Conservation (phyloP, 2,113 vertebrate species). For the Cervus canadensis region DNA sequence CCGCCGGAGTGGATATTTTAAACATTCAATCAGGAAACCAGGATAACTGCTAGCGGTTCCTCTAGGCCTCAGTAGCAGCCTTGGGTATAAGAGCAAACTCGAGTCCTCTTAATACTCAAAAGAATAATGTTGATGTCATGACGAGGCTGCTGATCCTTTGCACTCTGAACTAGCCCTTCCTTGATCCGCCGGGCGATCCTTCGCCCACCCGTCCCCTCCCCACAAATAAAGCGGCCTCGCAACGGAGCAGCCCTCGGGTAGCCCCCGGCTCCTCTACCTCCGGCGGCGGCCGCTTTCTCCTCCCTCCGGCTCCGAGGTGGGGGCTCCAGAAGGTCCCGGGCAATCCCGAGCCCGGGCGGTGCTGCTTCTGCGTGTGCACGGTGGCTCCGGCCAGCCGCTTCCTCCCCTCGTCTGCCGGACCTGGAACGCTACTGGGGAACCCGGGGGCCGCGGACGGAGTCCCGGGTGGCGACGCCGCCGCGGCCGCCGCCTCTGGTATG, state of each 20-base stretch:
- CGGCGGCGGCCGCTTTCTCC: constrained; percentile 44
- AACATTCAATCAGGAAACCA: constrained; percentile 56
- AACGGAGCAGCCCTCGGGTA: neutral
- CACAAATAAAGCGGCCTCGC: neutral
- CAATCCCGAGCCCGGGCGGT: constrained; percentile 27
- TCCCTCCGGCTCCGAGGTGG: constrained; percentile 52
- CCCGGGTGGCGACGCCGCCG: constrained; percentile 38
- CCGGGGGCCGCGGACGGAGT: neutral
- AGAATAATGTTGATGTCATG: constrained; percentile 62
- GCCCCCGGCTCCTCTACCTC: constrained; percentile 62
- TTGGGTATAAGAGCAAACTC: constrained; percentile 50
- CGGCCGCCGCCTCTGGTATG: constrained; percentile 76
- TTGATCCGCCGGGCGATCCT: constrained; percentile 1
- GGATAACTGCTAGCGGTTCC: constrained; percentile 21
- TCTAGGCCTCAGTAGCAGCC: constrained; percentile 73
- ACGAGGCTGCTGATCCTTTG: constrained; percentile 26
- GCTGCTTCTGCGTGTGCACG: constrained; percentile 35
- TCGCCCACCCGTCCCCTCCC: neutral
- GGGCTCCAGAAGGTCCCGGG: constrained; percentile 67
- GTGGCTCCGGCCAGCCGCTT: neutral
- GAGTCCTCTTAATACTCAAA: constrained; percentile 23
- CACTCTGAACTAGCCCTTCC: constrained; percentile 33
- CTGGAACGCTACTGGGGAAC: neutral
- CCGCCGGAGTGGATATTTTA: neutral
- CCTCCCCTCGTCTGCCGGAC: neutral